Base-by-base conservation (phyloP, 2,888 invertebrate species). In the Plutella xylostella region DNA sequence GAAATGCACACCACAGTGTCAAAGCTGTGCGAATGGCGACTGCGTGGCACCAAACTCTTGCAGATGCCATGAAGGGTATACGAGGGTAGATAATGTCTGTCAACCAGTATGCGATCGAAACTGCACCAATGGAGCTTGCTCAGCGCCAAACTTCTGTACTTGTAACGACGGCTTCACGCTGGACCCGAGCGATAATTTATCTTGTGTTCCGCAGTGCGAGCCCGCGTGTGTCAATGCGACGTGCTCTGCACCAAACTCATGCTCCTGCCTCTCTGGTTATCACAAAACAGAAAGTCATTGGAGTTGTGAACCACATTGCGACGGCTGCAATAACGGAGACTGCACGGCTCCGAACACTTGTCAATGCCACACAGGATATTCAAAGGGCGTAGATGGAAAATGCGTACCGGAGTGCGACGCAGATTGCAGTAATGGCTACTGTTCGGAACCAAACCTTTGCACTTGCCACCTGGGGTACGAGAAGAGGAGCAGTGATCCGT, bases 281-380 rank as follows among this genome's bases (percentile, higher is more conserved):
- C 17, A 44, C 12, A 48, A 45, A 38, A 39, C 38, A 50, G 50
- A 45, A 35, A n/a, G 18, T 18, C 46, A 43, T 6, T 40, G 43
- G 37, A 35, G 31, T 5, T 70, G 69, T 45, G 42, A 50, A 14
- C 63, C 69, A 6, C 43, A 47, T 18, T 65, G 65, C 48, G 28
- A 12, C 11, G 9, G 11, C 4, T 28, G 28, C n/a, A 30, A 51
- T 2, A 56, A 73, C 45, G 72, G 73, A 4, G 46, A 48, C 14
- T 77, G 77, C 50, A 51, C 58, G 3, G 58, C 55, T 11, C 69
- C 68, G 4, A 59, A 66, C 22, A 49, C 45, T 0, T 73, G 74
- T 35, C 50, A 47, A 20, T 63, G 68, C 35, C 34, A 54, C 7
- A 14, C 45, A 15, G 64, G 67, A 9, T 63, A 56, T 46, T 30